These are phyloP conservation scores for Stenichneumon culpator DNA, from an alignment of 2,888 invertebrate species.

Conservation along the genomic window DNA sequence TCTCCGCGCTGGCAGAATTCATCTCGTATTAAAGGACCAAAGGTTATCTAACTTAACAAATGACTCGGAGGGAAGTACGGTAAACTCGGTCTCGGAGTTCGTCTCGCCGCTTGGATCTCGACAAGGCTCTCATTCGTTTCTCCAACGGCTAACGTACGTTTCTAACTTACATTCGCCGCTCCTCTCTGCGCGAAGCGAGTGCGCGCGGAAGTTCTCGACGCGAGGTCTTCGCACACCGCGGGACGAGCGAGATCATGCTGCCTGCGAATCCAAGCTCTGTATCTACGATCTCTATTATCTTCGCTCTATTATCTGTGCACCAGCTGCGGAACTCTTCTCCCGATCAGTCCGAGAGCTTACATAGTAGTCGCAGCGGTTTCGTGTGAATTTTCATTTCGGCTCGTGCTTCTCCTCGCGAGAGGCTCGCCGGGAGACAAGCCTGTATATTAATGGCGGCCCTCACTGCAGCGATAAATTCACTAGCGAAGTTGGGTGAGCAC, in stretches of 20 bases:
- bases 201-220: conserved; percentile 53
- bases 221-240: conserved; percentile 20
- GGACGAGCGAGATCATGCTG: conserved; percentile 40
- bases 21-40: conserved; percentile 56
- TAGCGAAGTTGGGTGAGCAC: not conserved
- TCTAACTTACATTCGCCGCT: conserved; percentile 31
- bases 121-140: conserved; percentile 28
- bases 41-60: conserved; percentile 64
- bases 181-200: conserved; percentile 40
- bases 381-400: conserved; percentile 13
- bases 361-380: not conserved
- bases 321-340: conserved; percentile 60
- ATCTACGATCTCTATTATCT: conserved; percentile 68
- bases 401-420: not conserved
- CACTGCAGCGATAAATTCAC: conserved; percentile 35
- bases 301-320: conserved; percentile 64
- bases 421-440: conserved; percentile 14
- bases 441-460: conserved; percentile 34
- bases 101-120: conserved; percentile 54
- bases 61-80: conserved; percentile 47
- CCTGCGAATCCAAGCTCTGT: conserved; percentile 42
- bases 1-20: not conserved
- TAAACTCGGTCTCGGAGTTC: conserved; percentile 15
- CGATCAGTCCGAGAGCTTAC: not conserved
- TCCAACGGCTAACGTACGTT: not conserved